Evolutionary conservation across 2,797 vertebrate species (phyloP).

Genomic region (Mormyrops boulengeri): DNA sequence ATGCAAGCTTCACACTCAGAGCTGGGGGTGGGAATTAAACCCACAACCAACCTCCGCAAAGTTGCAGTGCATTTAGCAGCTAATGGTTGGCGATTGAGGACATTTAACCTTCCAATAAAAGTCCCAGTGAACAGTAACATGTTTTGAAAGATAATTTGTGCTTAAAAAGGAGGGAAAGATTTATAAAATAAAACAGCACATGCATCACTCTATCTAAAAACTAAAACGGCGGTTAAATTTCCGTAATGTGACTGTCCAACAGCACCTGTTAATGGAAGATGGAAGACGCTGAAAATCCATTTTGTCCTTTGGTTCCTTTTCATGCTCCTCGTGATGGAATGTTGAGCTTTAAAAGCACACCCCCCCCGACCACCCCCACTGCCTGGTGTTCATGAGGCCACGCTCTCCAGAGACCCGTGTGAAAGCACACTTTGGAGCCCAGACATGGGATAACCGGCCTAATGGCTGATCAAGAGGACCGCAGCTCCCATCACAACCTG

Average conservation of each 20-base stretch:
- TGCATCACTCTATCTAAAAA: not conserved
- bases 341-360: not conserved
- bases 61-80: not conserved
- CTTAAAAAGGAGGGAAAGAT: not conserved
- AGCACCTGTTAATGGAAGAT: conserved; percentile 34
- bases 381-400: not conserved
- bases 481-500: not conserved
- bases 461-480: conserved; percentile 24
- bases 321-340: not conserved
- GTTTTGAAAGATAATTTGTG: not conserved
- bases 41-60: not conserved
- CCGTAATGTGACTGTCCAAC: conserved; percentile 26
- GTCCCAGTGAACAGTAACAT: not conserved
- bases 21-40: not conserved
- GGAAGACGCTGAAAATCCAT: not conserved
- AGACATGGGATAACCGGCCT: conserved; percentile 5
- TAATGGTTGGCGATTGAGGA: not conserved
- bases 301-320: not conserved
- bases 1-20: not conserved
- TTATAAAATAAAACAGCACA: not conserved
- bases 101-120: not conserved
- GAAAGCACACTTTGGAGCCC: conserved; percentile 16
- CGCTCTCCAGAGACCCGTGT: not conserved
- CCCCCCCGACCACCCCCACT: not conserved
- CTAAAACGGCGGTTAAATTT: not conserved